These are phyloP conservation scores for Etia nguti DNA, from an alignment of 2,113 vertebrate genomes.

Conservation along the genomic window DNA sequence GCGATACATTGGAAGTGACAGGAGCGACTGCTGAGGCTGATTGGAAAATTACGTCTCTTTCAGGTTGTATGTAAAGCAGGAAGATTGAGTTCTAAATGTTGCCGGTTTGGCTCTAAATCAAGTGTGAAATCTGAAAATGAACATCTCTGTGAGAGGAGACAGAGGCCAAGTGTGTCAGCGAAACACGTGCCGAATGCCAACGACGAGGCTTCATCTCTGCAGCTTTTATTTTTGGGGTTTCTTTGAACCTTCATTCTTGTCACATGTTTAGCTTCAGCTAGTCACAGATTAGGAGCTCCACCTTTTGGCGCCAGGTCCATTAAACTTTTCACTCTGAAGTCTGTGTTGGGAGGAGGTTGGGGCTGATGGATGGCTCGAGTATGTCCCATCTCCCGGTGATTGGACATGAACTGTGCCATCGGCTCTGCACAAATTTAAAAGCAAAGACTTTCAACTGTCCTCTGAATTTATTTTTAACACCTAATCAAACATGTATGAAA, in stretches of 20 bases:
- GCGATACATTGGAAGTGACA: background rate
- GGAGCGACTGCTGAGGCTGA: background rate
- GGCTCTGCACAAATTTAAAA: background rate
- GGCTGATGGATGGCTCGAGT: background rate
- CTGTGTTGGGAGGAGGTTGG: background rate
- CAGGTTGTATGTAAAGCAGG: background rate
- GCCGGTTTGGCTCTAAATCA: background rate
- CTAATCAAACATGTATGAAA: background rate
- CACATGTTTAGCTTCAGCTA: background rate
- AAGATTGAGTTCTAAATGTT: background rate
- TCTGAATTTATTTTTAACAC: background rate
- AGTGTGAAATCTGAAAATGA: background rate
- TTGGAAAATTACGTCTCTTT: background rate
- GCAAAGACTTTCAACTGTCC: background rate
- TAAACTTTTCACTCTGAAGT: background rate
- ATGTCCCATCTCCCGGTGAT: background rate
- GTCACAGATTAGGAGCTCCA: background rate
- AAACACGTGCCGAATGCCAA: background rate
- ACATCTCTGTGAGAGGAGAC: background rate
- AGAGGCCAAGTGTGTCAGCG: background rate
- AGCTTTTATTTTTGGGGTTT: background rate
- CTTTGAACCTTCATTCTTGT: background rate
- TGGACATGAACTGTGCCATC: background rate
- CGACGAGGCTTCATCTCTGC: background rate
- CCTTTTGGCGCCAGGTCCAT: background rate